Conservation (phyloP, 2,113 vertebrate genomes). For the Periophthalmus modestus region DNA sequence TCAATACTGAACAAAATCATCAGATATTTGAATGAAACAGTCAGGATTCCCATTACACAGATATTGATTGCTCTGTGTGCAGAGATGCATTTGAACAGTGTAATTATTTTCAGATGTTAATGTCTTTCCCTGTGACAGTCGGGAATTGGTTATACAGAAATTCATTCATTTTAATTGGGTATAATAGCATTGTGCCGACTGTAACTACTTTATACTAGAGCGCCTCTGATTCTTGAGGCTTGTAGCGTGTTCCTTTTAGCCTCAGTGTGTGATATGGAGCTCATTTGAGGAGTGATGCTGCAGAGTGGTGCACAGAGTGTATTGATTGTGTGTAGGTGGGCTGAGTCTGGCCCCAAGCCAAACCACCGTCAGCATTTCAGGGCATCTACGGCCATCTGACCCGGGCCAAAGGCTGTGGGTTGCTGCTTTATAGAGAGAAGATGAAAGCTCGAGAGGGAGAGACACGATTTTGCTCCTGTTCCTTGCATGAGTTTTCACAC, state of each 20-base stretch:
- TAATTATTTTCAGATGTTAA: constrained; percentile 51
- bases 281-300: constrained; percentile 43
- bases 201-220: constrained; percentile 18
- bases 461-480: constrained; percentile 9
- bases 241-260: neutral
- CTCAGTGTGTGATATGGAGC: constrained; percentile 7
- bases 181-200: constrained; percentile 20
- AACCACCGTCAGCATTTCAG: constrained; percentile 48
- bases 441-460: constrained; percentile 27
- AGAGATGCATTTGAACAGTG: constrained; percentile 16
- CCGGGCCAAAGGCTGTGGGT: constrained; percentile 25
- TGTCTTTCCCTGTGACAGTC: constrained; percentile 31
- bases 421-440: constrained; percentile 15
- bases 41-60: constrained; percentile 28
- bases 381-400: constrained; percentile 20
- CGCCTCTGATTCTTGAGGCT: neutral
- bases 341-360: constrained; percentile 40
- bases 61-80: constrained; percentile 33
- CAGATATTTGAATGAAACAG: constrained; percentile 16
- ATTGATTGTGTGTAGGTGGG: constrained; percentile 56
- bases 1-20: constrained; percentile 5
- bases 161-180: constrained; percentile 53
- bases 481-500: constrained; percentile 10
- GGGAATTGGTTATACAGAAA: constrained; percentile 41
- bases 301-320: constrained; percentile 22